phyloP scores from a whole-genome alignment of 2,113 vertebrate species.

The Telmatochromis brachygnathus region DNA sequence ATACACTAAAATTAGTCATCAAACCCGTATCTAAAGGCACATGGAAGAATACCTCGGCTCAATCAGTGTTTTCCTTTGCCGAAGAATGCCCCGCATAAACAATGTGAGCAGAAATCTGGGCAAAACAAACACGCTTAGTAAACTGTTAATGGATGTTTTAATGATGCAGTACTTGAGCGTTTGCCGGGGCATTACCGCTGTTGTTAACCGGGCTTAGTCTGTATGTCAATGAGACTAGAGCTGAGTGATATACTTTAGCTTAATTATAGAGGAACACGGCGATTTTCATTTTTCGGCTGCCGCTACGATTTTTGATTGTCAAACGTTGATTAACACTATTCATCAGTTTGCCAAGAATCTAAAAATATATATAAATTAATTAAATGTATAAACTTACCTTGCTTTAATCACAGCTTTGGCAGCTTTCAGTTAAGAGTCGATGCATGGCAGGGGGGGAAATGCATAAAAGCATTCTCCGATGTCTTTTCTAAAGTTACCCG shows the following conservation, averaged over 20 bases:
- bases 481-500: constrained; percentile 72
- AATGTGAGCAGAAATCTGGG: neutral
- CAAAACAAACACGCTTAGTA: neutral
- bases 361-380: neutral
- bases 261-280: neutral
- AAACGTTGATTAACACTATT: neutral
- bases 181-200: neutral
- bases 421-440: constrained; percentile 58
- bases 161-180: neutral
- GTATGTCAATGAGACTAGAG: neutral
- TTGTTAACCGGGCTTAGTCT: neutral
- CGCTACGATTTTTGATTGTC: neutral
- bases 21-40: neutral
- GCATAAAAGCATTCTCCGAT: constrained; percentile 46
- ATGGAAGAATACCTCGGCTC: neutral
- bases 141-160: neutral
- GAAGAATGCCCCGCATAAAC: neutral
- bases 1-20: neutral
- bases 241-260: no score
- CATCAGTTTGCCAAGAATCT: neutral
- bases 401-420: constrained; percentile 61
- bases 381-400: constrained; percentile 49
- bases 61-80: neutral
- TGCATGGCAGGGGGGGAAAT: constrained; percentile 46
- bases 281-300: neutral